Base-by-base conservation (phyloP, 2,113 vertebrate species). In the Larimichthys crocea region DNA sequence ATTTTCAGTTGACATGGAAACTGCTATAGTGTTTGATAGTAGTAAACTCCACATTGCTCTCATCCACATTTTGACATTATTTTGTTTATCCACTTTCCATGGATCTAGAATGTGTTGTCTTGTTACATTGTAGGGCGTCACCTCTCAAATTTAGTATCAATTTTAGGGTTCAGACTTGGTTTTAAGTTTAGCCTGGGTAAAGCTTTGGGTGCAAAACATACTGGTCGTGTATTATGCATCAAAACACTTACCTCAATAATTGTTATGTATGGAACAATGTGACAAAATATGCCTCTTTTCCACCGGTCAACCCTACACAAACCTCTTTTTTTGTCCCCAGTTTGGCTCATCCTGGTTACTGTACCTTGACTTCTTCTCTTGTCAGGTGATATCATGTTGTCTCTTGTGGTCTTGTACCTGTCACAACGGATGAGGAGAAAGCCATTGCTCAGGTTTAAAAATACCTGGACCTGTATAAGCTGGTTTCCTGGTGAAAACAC, bases 391-490 rank as follows among this genome's bases (percentile, higher is more conserved):
- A 42, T 26, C 56, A 56, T 50, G 50, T 76, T 76, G 73, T 57
- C 61, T 85, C 50, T 19, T 75, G 55, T 75, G 40, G 65, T 40
- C 71, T 68, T 79, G 75, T 82, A 57, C 6, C 78, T 81, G 74
- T 82, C 73, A 78, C 61, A 79, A 14, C 52, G 10, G 29, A 59
- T 82, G 59, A 82, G 50, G 65, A 67, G 42, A 71, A 73, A 71
- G 19, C 31, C 20, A 40, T 26, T 40, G 17, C 46, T 50, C 0
- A n/a, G 55, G 75, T 67, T 78, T 64, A 67, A 81, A 80, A 70
- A 81, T 79, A 79, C 17, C 66, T 52, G 5, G 53, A 66, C 55
- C 24, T 49, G 29, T 50, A 78, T 15, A 29, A 74, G 53, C 8
- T 10, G 1, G 42, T 77, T 64, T 77, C 40, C 56, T 10, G 17